phyloP scores from a whole-genome alignment of 2,113 vertebrate genomes.

The Eira barbara region DNA sequence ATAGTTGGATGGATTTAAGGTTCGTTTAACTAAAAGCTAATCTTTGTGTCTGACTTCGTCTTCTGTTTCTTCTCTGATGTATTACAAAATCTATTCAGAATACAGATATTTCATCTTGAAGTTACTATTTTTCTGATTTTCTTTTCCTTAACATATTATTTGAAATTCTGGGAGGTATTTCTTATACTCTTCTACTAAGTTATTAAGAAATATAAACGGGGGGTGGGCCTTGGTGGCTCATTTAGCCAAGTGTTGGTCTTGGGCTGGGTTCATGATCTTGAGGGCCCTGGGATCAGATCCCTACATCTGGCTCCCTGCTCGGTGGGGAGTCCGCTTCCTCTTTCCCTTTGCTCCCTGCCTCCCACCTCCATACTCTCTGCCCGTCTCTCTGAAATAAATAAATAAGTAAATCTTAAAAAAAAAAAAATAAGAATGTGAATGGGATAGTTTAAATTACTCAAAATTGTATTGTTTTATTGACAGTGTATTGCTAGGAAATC shows the following conservation, averaged over 20 bases:
- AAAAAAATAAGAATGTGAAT: not conserved
- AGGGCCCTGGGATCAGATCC: not conserved
- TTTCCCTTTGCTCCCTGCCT: not conserved
- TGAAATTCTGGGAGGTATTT: not conserved
- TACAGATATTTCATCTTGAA: not conserved
- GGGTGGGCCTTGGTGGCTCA: not conserved
- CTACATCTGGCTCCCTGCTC: not conserved
- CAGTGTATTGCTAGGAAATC: not conserved
- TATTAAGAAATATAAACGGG: not conserved
- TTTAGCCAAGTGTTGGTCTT: not conserved
- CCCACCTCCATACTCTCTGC: not conserved
- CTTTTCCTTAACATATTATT: not conserved
- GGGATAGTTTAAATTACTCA: not conserved
- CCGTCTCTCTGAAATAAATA: not conserved
- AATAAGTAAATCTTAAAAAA: not conserved
- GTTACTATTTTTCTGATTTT: not conserved
- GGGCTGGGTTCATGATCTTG: too few relatives aligned
- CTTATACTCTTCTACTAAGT: not conserved
- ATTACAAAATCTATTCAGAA: not conserved
- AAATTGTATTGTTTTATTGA: not conserved
- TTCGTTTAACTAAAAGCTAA: not conserved
- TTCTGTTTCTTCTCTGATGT: not conserved
- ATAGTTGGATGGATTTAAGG: not conserved
- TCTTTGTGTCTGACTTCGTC: not conserved
- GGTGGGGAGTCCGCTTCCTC: not conserved